phyloP scores from a whole-genome alignment of 2,797 vertebrate genomes.

The Halcyon chelicuti region DNA sequence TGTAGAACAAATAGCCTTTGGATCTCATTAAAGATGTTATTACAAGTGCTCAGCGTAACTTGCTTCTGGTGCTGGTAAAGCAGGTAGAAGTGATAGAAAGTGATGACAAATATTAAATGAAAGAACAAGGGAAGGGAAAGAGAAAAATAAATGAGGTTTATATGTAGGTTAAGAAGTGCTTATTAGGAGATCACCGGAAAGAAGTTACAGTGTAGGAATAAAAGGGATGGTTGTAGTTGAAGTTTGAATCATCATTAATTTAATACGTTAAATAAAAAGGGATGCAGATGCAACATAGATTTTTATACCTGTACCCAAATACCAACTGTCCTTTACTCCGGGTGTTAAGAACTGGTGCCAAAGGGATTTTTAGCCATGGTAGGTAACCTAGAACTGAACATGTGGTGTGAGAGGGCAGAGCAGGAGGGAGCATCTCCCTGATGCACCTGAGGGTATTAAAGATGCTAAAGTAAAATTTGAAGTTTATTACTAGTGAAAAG shows the following conservation, averaged over 20 bases:
- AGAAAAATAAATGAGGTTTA: background rate
- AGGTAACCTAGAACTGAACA: rapidly evolving
- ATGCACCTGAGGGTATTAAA: background rate
- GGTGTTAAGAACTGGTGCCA: background rate
- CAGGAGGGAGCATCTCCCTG: background rate
- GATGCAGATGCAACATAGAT: background rate
- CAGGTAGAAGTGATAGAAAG: background rate
- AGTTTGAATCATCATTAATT: background rate
- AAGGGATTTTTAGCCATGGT: rapidly evolving
- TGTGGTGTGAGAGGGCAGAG: rapidly evolving
- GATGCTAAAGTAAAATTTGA: background rate
- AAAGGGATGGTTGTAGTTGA: rapidly evolving
- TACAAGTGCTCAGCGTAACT: background rate
- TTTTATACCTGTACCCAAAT: background rate
- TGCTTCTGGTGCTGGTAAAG: background rate
- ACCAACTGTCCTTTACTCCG: background rate
- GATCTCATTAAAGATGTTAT: background rate
- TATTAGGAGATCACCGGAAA: background rate
- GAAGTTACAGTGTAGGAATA: background rate
- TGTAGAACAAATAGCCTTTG: conserved; percentile 32
- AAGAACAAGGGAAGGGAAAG: background rate
- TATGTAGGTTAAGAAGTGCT: background rate
- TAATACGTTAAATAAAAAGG: background rate
- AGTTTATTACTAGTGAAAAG: background rate
- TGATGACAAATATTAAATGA: background rate